Evolutionary conservation across 2,113 vertebrate species (phyloP), one percentile per base, ranked within the genome.

Genomic region (Solea senegalensis): DNA sequence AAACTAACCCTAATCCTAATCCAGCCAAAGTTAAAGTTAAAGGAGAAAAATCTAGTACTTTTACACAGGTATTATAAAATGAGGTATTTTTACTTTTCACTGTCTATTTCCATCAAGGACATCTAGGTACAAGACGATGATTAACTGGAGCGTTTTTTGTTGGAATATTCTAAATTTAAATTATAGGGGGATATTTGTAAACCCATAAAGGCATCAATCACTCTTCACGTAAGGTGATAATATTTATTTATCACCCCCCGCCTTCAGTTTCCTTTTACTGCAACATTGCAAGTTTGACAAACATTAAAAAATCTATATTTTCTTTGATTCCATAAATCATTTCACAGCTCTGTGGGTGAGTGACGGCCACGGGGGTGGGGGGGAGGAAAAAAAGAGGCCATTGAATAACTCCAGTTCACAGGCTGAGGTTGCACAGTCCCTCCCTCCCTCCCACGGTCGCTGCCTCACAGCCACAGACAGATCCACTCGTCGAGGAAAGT

Each of bases 401-500:
- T 15, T 66, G 51, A 61, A 7, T 43, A 59, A 55, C 56, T 68
- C 4, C 68, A 66, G 51, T 62, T 82, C 55, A 55, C 34, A 16
- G 63, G 46, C 55, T 64, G 40, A 73, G 53, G 39, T 57, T 68
- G 21, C 15, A 9, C 72, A 74, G 52, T 59, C 21, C 51, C 65
- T 46, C 68, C 9, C 1, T 6, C 41, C 45, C 66, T 58, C 44
- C 46, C 53, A 2, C 34, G 46, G 61, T 46, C 68, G 7, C 1
- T 6, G 46, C 45, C 66, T 58, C 44, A 43, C 53, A 48, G 59
- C 64, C 62, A 66, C 54, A 49, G 79, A 88, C 78, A 82, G 73
- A 68, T 80, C 48, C 81, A 78, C 76, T 79, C 80, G 81, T 63
- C 69, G 10, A 44, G 66, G 66, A 84, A 48, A 56, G 75, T 75